These are phyloP conservation scores for Solen grandis DNA, from an alignment of 1,140 invertebrate genomes.

Conservation along the genomic window DNA sequence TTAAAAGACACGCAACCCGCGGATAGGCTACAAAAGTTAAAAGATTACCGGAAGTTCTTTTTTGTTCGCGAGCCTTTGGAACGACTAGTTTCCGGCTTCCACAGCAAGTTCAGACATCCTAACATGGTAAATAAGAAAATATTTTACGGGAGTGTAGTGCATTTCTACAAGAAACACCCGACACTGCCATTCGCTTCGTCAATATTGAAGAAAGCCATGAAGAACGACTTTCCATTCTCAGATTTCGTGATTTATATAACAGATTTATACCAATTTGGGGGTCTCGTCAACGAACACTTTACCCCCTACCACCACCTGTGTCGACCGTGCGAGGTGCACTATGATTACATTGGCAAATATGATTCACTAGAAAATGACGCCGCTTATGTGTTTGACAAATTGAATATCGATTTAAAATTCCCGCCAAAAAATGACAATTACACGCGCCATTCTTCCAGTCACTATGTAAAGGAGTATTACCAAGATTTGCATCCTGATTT, in stretches of 20 bases:
- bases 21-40: background rate
- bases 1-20: background rate
- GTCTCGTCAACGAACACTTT: slow-evolving; percentile 45
- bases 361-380: slow-evolving; percentile 15
- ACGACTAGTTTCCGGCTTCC: slow-evolving; percentile 31
- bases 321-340: slow-evolving; percentile 12
- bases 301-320: background rate
- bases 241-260: slow-evolving; percentile 23
- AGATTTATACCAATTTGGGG: slow-evolving; percentile 4
- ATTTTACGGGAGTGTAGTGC: background rate
- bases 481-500: background rate
- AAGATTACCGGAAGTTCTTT: slow-evolving; percentile 24
- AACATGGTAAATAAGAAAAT: background rate
- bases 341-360: slow-evolving; percentile 40
- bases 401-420: slow-evolving; percentile 24
- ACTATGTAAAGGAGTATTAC: slow-evolving; percentile 10
- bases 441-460: background rate
- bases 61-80: slow-evolving; percentile 38
- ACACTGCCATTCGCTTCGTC: background rate
- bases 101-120: slow-evolving; percentile 42
- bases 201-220: background rate
- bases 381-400: slow-evolving; percentile 22
- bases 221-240: slow-evolving; percentile 1
- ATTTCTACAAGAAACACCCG: slow-evolving; percentile 17
- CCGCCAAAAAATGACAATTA: slow-evolving; percentile 33